Base-by-base conservation (phyloP, 2,113 vertebrate genomes). In the Rhinichthys klamathensis region DNA sequence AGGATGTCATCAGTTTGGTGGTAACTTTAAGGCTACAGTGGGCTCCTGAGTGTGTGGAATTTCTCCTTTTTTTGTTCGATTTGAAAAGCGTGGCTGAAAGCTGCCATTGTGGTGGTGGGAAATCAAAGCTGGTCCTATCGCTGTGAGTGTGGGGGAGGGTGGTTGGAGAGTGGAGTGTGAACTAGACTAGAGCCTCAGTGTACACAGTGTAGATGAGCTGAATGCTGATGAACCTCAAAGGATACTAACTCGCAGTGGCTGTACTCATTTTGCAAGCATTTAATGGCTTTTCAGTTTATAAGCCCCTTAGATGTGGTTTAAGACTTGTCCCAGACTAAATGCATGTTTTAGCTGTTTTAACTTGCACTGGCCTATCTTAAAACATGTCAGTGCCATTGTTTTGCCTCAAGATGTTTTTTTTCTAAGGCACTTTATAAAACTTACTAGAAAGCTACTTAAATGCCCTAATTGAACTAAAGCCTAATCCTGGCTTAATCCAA, bases 41-140 rank as follows among this genome's bases (percentile, higher is more conserved):
- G 79, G 76, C 51, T 88, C 46, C 25, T 51, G 79, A 77, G 87
- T 82, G 91, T 87, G 90, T 92, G 86, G 77, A 87, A 91, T 93
- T 92, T 91, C 89, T 84, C 8, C 89, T 90, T 92, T 93, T 90
- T 92, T 93, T 92, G 92, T 94, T 87, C 60, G 46, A 41, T 80
- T 84, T 90, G 88, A 91, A 89, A 89, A 86, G 51, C 16, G 30
- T 84, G 76, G 44, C 75, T 93, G 91, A 93, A 92, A 91, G 92
- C 89, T 86, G 87, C 88, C 83, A 76, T 92, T 93, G 93, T 92
- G 87, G 85, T 84, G 76, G 86, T 84, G 84, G 85, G 72, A 82
- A 88, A 87, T 90, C 89, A 85, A 89, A 88, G 89, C 75, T 82
- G 83, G 81, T 82, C 85, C 87, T 89, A 80, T 90, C 73, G 85